phyloP scores from a whole-genome alignment of 2,113 vertebrate genomes.

The Pavo muticus region DNA sequence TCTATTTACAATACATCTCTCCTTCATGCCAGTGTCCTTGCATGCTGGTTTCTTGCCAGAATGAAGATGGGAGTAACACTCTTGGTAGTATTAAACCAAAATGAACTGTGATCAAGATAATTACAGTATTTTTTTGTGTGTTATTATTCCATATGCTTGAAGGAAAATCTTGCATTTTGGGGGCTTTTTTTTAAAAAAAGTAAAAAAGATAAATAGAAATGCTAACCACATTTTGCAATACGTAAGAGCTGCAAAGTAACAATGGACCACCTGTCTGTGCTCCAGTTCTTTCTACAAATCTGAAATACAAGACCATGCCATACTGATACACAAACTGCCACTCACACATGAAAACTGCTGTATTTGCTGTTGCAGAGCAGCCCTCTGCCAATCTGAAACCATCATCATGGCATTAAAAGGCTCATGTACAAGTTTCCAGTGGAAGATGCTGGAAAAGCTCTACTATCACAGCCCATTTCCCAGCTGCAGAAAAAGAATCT shows the following conservation, averaged over 20 bases:
- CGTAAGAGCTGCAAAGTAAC: not conserved
- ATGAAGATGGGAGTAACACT: not conserved
- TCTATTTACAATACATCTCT: not conserved
- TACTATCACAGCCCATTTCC: not conserved
- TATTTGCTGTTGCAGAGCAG: not conserved
- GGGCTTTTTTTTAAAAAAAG: too few species aligned
- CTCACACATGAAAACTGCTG: not conserved
- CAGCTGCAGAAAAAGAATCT: not conserved
- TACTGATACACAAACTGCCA: not conserved
- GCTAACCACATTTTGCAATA: not conserved
- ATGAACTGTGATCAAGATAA: not conserved
- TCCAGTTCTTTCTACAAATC: not conserved
- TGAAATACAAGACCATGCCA: not conserved
- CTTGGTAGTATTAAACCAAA: not conserved
- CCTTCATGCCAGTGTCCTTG: not conserved
- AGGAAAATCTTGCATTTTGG: not conserved
- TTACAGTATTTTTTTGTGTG: not conserved
- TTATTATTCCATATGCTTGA: not conserved
- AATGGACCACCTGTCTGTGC: not conserved
- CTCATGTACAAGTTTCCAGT: not conserved
- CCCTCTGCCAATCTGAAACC: not conserved
- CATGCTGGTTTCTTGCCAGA: not conserved
- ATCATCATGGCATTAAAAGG: not conserved
- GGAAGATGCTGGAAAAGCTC: not conserved
- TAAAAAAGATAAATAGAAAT: not conserved